Evolutionary conservation across 2,113 vertebrate species (phyloP), one percentile per base, ranked within the genome.

Genomic region (Caretta caretta): DNA sequence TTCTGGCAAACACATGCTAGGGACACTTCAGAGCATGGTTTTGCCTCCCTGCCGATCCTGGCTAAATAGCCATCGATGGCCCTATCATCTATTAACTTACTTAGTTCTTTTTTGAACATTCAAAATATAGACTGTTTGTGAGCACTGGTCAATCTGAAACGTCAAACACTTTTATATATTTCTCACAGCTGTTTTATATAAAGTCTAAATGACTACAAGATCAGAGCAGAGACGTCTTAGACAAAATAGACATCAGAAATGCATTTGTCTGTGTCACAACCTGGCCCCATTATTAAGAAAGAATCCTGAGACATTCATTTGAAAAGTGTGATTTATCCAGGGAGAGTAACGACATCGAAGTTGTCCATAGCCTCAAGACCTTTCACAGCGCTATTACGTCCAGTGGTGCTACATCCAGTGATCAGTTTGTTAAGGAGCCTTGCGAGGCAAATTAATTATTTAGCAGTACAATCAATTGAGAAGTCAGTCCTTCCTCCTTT

Each of bases 381-480:
- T 80, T 90, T 96, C 95, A 93, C 59, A 90, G 38, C 82, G 84
- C 80, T 96, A 76, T 83, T 97, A 95, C 3, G 10, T 97, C 91
- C 93, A 87, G 84, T 92, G 88, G 83, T 94, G 91, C 92, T 86
- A 54, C 78, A 90, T 90, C 35, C 87, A 94, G 54, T 94, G 93
- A 97, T 93, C 85, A 91, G 94, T 97, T 98, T 97, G 96, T 97
- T 95, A 97, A 96, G 89, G 51, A 92, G 54, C 53, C 94, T 88
- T 93, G 65, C 89, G 65, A 91, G 93, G 48, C 57, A 96, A 92
- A 97, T 98, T 91, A 97, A 97, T 97, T 97, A 98, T 98, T 98
- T 95, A 98, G 29, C 84, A 86, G 72, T 87, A 84, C 48, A 97
- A 97, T 97, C 96, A 96, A 97, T 88, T 90, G 93, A 97, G 96